phyloP scores from a whole-genome alignment of 2,113 vertebrate species.

The human region DNA sequence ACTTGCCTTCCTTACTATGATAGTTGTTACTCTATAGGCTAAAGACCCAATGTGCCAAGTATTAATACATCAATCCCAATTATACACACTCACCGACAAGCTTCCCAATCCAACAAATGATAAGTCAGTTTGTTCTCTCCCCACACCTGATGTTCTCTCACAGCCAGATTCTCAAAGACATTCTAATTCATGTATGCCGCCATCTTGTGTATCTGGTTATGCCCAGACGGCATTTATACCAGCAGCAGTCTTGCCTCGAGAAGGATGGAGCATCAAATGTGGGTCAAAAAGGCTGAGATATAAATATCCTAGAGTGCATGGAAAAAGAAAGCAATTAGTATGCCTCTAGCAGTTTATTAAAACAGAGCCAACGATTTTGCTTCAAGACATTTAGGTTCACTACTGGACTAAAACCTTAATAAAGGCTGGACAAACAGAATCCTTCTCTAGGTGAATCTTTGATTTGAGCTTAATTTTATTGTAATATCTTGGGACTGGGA shows the following conservation, averaged over 20 bases:
- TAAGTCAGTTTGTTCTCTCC: not conserved
- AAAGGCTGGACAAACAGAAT: not conserved
- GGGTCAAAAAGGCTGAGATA: not conserved
- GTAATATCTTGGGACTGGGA: not conserved
- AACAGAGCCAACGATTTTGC: not conserved
- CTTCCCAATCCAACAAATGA: not conserved
- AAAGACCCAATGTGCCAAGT: not conserved
- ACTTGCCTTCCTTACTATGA: not conserved
- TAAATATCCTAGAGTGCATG: not conserved
- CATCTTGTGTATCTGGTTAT: not conserved
- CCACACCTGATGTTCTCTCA: not conserved
- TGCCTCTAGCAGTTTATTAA: not conserved
- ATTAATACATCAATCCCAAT: not conserved
- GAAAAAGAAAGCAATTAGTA: not conserved
- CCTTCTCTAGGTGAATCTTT: not conserved
- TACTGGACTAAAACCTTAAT: not conserved
- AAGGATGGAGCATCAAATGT: not conserved
- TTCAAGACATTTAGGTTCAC: not conserved
- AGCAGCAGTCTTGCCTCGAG: not conserved
- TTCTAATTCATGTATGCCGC: not conserved
- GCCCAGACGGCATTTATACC: not conserved
- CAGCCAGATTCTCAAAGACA: not conserved
- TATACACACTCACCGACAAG: not conserved
- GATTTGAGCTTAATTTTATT: slow-evolving; percentile 19
- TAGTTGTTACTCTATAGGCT: not conserved